Evolutionary conservation across 2,113 vertebrate species (phyloP), one percentile per base, ranked within the genome.

Genomic region (Chaetops frenatus): DNA sequence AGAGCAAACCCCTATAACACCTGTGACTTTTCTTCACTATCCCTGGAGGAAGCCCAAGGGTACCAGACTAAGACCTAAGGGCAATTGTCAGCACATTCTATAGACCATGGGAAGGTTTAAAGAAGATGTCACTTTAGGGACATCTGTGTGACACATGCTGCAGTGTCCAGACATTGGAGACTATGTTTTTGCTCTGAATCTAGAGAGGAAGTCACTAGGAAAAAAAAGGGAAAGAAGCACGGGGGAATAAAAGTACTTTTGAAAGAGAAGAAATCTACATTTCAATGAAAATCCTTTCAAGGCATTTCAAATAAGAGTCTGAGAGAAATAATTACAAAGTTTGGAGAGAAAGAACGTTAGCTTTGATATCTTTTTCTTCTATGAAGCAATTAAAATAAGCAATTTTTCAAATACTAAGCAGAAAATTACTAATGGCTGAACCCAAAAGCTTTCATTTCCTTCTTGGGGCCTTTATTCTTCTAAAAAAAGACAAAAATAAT

Each of bases 311-410:
- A 96, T 95, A 97, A 94, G 95, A 92, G 81, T 90, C 94, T 96
- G 94, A 96, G 93, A 96, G 94, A 97, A 98, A 97, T 97, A 97
- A 98, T 98, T 94, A 96, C 92, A 95, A 97, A 96, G 89, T 97
- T 98, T 96, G 93, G 96, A 94, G 91, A 94, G 94, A 97, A 96
- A 95, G 95, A 97, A 91, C 91, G 94, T 97, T 96, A 97, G 96
- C 96, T 98, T 97, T 97, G 96, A 97, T 97, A 95, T 97, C 94
- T 95, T 97, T 97, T 97, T 98, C 90, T 97, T 97, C 95, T 96
- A 88, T 96, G 95, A 97, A 97, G 96, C 96, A 96, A 97, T 96
- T 97, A 96, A 97, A 95, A 95, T 71, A 77, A 94, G 93, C 95
- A 94, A 94, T 96, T 98, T 97, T 98, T 98, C 94, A 97, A 97